Conservation (phyloP, 2,888 invertebrate species). For the Rambutsinella grinnellia region DNA sequence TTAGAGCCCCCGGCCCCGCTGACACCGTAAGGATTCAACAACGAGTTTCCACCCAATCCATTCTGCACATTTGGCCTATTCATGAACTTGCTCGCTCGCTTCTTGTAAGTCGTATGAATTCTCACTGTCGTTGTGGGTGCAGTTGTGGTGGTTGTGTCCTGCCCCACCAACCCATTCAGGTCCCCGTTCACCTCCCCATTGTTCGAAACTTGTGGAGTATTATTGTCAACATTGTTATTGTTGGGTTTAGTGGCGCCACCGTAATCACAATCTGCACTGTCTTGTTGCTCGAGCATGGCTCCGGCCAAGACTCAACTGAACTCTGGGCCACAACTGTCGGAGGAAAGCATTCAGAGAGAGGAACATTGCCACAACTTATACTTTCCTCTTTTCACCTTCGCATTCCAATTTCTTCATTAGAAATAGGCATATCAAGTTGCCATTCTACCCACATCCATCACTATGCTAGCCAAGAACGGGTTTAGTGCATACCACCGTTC, state of each 20-base stretch:
- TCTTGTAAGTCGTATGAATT: constrained; percentile 40
- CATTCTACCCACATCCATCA: not conserved
- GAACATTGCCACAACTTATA: not conserved
- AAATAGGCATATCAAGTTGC: not conserved
- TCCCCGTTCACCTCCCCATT: constrained; percentile 5
- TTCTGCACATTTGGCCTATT: constrained; percentile 60
- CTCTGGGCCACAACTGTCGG: not conserved
- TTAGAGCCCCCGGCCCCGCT: not conserved
- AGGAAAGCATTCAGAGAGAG: not conserved
- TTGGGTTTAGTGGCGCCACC: not conserved
- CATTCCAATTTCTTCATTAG: not conserved
- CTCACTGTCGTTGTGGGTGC: constrained; percentile 32
- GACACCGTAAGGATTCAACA: constrained; percentile 17
- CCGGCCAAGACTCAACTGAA: constrained; percentile 48
- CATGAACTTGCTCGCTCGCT: constrained; percentile 47
- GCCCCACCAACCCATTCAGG: constrained; percentile 1
- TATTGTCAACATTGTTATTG: not conserved
- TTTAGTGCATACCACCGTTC: not conserved
- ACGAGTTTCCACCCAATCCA: constrained; percentile 43
- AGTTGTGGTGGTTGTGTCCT: constrained; percentile 1
- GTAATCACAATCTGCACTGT: constrained; percentile 3
- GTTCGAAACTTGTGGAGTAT: not conserved
- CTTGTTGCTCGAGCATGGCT: constrained; percentile 54
- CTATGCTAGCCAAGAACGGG: not conserved
- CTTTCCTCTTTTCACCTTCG: not conserved